phyloP scores from a whole-genome alignment of 2,113 vertebrate species.

The Gambusia holbrooki region DNA sequence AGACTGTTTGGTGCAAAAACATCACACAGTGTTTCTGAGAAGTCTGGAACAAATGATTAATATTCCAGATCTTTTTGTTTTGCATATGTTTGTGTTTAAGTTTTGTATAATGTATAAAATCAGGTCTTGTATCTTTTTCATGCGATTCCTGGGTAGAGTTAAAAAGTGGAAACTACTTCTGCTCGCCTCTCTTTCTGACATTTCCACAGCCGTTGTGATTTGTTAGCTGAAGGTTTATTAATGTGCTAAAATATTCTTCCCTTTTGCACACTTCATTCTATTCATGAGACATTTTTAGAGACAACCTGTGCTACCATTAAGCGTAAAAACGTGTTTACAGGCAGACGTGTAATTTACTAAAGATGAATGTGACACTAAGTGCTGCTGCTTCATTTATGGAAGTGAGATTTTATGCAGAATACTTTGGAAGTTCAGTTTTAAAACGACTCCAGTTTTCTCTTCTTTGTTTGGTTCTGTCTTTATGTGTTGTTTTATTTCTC shows the following conservation, averaged over 20 bases:
- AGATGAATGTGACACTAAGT: background rate
- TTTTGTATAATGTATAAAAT: too few relatives aligned
- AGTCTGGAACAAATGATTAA: too few relatives aligned
- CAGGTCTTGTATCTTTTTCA: too few relatives aligned
- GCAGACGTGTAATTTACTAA: background rate
- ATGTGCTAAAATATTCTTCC: background rate
- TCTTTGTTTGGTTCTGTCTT: background rate
- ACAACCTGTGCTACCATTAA: background rate
- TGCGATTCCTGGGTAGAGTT: background rate
- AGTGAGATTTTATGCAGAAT: background rate
- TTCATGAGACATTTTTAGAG: background rate
- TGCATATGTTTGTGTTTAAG: too few relatives aligned
- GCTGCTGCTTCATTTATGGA: background rate
- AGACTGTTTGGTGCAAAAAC: too few relatives aligned
- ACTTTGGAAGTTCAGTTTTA: background rate
- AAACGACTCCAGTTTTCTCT: background rate
- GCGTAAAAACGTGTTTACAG: background rate
- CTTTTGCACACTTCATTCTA: background rate
- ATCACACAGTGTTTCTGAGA: too few relatives aligned
- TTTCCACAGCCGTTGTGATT: background rate
- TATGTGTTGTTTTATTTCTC: background rate
- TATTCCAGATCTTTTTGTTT: too few relatives aligned
- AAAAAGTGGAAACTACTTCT: background rate
- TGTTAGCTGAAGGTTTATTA: background rate
- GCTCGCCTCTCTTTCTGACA: background rate